A percentile compares a stretch with the other conserved stretches of the same genome.
phyloP scores from a whole-genome alignment of 2,888 invertebrate species.

The Harmothoe impar region DNA sequence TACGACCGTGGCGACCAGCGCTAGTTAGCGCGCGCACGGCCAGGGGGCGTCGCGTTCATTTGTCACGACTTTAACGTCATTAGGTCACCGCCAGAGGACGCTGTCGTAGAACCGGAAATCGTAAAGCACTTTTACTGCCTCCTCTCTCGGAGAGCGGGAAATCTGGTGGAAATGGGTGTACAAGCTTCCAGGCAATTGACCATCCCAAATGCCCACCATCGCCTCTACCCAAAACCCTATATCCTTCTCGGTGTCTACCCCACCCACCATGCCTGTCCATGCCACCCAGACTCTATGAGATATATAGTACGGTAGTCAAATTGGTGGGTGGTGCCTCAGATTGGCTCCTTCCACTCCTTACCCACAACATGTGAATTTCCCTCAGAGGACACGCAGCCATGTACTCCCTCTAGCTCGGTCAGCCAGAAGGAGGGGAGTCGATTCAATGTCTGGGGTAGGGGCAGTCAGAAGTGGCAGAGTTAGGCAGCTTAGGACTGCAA shows the following conservation, averaged over 20 bases:
- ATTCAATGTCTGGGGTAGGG: not conserved
- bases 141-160: conserved; percentile 48
- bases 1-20: not conserved
- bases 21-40: conserved; percentile 47
- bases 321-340: not conserved
- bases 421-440: not conserved
- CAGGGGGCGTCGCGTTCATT: conserved; percentile 52
- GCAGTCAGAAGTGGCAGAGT: not conserved
- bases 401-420: not conserved
- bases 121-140: conserved; percentile 59
- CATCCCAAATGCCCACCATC: not conserved
- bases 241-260: not conserved
- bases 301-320: not conserved
- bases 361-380: not conserved
- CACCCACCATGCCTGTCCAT: not conserved
- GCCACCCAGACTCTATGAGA: not conserved
- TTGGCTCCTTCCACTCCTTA: not conserved
- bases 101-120: conserved; percentile 47
- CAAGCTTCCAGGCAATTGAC: conserved; percentile 58
- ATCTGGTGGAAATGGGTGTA: conserved; percentile 60
- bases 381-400: not conserved
- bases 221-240: not conserved
- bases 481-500: not conserved
- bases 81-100: conserved; percentile 60
- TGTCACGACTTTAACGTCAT: conserved; percentile 59